Evolutionary conservation across 2,888 invertebrate species (phyloP), one percentile per base, ranked within the genome.

Genomic region (Drosophila quasianomalipes): DNA sequence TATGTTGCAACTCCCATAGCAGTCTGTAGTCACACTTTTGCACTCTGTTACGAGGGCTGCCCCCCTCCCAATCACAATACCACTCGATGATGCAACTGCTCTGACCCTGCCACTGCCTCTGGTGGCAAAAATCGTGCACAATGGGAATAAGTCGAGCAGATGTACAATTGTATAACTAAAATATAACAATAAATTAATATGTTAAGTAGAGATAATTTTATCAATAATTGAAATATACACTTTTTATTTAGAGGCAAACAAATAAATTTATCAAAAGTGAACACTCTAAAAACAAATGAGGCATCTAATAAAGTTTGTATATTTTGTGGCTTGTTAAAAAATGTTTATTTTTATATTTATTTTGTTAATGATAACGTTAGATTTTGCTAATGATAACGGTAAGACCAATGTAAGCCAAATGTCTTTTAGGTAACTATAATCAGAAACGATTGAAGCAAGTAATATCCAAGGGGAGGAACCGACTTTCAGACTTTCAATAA

Each of bases 31-130:
- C 82, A 87, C 87, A 83, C 83, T 85, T 85, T 83, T 85, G 79
- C 83, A 85, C 82, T 77, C 67, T 51, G 73, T 79, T 75, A 69
- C 74, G 66, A 71, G 65, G 68, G 79, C 51, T 70, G 28, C 44
- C 52, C 26, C 65, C 58, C 41, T 16, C 47, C 63, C 60, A 72
- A 81, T 82, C 81, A 77, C 83, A 81, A 77, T 85, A 83, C 85
- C 81, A 81, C 76, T 81, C 83, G 79, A 77, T 87, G 84, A 86
- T 84, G 84, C 87, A 86, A 84, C n/a, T n/a, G 66, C 67, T 59
- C 63, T 74, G 80, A 67, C 67, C 62, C 66, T 76, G 82, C 83
- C 81, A 51, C 82, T 65, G 64, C 54, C 62, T 49, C 59, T 70
- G 53, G 37, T 64, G 54, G 68, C 47, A 54, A 41, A 19, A 41